phyloP scores from a whole-genome alignment of 2,797 vertebrate species.

The Tauraco hartlaubi region DNA sequence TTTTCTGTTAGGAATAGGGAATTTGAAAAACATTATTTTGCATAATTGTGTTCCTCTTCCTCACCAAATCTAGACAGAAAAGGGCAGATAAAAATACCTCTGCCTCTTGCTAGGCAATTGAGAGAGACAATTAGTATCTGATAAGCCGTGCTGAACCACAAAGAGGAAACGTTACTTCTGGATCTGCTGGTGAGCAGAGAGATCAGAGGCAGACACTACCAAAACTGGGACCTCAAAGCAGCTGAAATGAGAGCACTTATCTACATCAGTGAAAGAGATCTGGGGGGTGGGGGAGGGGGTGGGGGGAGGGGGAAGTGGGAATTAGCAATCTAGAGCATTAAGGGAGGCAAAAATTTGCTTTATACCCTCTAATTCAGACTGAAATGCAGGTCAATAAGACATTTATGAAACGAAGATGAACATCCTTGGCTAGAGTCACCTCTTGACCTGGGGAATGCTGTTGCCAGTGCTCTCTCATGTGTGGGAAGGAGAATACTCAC shows the following conservation, averaged over 20 bases:
- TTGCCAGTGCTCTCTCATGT: not conserved
- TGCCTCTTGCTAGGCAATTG: not conserved
- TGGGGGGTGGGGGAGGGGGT: accelerated
- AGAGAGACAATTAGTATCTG: not conserved
- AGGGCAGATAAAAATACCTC: not conserved
- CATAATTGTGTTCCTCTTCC: not conserved
- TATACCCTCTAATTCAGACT: not conserved
- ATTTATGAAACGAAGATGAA: not conserved
- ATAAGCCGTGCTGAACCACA: not conserved
- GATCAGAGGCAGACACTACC: not conserved
- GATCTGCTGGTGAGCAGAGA: not conserved
- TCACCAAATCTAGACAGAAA: not conserved
- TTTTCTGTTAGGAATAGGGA: not conserved
- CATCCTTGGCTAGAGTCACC: not conserved
- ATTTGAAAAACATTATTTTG: not conserved
- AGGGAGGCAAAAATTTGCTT: not conserved
- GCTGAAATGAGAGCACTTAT: not conserved
- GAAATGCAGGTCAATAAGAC: not conserved
- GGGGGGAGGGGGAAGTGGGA: accelerated
- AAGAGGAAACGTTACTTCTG: not conserved
- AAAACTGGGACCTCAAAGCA: not conserved
- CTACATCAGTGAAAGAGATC: not conserved
- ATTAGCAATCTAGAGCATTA: not conserved
- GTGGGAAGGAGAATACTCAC: not conserved
- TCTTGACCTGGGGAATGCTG: not conserved